A percentile compares a stretch with the other conserved stretches of the same genome.
Conservation (phyloP, 2,113 vertebrate species). For the Lophotis ruficrista region DNA sequence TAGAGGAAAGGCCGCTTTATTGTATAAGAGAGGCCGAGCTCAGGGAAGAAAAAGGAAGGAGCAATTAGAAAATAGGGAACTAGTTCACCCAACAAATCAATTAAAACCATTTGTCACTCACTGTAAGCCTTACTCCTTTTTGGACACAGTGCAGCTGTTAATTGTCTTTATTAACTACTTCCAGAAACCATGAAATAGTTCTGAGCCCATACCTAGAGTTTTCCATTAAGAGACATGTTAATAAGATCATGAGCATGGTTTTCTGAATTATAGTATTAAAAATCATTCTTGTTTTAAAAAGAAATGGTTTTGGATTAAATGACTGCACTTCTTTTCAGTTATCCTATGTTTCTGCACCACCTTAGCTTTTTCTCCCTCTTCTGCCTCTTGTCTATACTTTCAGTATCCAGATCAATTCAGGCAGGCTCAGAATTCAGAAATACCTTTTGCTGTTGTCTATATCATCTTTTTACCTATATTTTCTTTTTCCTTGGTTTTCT, state of each 20-base stretch:
- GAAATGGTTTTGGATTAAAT: background rate
- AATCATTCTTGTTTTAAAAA: background rate
- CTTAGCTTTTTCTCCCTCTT: background rate
- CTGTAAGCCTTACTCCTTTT: background rate
- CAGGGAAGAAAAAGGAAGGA: background rate
- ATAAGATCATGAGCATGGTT: background rate
- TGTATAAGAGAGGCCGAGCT: background rate
- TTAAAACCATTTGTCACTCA: background rate
- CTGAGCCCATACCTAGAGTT: background rate
- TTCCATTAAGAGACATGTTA: background rate
- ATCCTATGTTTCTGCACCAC: background rate
- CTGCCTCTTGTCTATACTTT: background rate
- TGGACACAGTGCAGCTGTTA: background rate
- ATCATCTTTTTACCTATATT: background rate
- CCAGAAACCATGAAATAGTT: background rate
- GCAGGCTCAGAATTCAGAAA: background rate
- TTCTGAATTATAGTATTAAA: background rate
- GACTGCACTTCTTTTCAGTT: background rate
- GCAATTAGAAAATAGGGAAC: background rate
- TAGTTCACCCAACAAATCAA: background rate
- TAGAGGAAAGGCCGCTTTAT: background rate
- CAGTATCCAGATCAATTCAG: background rate
- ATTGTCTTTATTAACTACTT: background rate
- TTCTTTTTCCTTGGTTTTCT: background rate
- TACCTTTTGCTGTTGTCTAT: background rate